These are phyloP conservation scores for Microctonus aethiopoides DNA, from an alignment of 2,888 invertebrate species.

Conservation along the genomic window DNA sequence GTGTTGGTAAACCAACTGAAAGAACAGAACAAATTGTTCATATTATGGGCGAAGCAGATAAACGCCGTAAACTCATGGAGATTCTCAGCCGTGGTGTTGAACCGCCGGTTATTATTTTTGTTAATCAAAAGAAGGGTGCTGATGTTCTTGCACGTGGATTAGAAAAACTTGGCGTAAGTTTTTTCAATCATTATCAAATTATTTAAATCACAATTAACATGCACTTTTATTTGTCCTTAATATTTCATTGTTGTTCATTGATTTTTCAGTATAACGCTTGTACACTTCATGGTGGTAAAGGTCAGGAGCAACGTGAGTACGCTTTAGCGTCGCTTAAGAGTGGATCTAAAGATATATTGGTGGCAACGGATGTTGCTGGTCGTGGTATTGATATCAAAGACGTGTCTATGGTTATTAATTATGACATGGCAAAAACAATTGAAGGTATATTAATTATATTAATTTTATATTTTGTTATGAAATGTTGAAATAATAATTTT, in stretches of 20 bases:
- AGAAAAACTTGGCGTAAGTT: constrained; percentile 87
- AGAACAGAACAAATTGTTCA: constrained; percentile 97
- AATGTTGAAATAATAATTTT: too few species aligned
- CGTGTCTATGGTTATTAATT: constrained; percentile 98
- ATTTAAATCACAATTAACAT: neutral
- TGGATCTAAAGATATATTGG: constrained; percentile 96
- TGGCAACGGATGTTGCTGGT: constrained; percentile 99
- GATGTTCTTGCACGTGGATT: constrained; percentile 97
- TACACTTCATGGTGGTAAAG: constrained; percentile 99
- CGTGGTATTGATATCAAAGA: constrained; percentile 99
- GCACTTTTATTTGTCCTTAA: constrained; percentile 23
- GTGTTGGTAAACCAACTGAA: constrained; percentile 96
- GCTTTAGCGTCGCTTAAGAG: constrained; percentile 96
- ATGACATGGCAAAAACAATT: constrained; percentile 99
- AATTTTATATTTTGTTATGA: neutral
- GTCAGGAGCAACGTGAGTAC: constrained; percentile 99
- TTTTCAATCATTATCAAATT: constrained; percentile 1
- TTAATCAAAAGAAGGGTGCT: constrained; percentile 99
- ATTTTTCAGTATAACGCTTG: constrained; percentile 85
- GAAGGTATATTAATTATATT: constrained; percentile 73
- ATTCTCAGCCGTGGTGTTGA: constrained; percentile 91
- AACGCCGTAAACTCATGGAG: constrained; percentile 95
- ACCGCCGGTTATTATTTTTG: constrained; percentile 99
- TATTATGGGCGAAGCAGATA: constrained; percentile 95
- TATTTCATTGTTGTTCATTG: constrained; percentile 21